Percentiles rank a stretch among this genome's conserved stretches.
phyloP scores from a whole-genome alignment of 2,888 invertebrate species.

The Keiferia lycopersicella region DNA sequence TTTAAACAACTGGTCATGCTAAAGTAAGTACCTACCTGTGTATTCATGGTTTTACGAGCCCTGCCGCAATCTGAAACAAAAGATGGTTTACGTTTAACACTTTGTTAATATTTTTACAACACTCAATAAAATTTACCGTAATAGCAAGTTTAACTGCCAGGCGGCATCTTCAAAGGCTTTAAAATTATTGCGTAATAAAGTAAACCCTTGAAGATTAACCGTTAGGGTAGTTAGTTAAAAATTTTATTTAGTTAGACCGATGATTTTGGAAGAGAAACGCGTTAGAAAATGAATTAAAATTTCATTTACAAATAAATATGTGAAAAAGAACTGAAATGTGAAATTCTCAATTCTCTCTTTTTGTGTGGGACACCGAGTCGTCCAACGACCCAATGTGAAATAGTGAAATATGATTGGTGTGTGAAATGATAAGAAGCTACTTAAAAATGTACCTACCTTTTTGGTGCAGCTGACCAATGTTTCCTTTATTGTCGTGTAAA shows the following conservation, averaged over 20 bases:
- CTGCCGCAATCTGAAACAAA: conserved; percentile 20
- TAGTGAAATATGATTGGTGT: no score
- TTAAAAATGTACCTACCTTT: no score
- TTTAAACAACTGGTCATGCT: no score
- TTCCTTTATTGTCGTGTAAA: no score
- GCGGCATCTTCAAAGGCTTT: conserved; percentile 39
- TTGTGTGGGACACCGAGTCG: no score
- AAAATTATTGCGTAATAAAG: conserved; percentile 37
- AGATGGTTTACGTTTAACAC: conserved; percentile 5
- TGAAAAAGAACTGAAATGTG: not conserved
- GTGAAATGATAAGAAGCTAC: no score
- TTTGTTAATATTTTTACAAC: conserved; percentile 21
- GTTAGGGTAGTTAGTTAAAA: conserved; percentile 20
- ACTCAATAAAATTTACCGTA: conserved; percentile 29
- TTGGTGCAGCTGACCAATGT: no score
- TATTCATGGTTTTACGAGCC: not conserved
- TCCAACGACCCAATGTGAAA: no score
- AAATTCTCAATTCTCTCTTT: no score
- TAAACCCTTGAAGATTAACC: conserved; percentile 23
- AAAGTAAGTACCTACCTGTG: conserved; percentile 6
- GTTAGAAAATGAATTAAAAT: not conserved
- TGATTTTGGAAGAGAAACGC: conserved; percentile 4
- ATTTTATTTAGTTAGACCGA: conserved; percentile 22
- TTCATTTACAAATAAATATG: not conserved
- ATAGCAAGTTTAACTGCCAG: conserved; percentile 29